Conservation (phyloP, 2,797 vertebrate species). For the Syncerus caffer region DNA sequence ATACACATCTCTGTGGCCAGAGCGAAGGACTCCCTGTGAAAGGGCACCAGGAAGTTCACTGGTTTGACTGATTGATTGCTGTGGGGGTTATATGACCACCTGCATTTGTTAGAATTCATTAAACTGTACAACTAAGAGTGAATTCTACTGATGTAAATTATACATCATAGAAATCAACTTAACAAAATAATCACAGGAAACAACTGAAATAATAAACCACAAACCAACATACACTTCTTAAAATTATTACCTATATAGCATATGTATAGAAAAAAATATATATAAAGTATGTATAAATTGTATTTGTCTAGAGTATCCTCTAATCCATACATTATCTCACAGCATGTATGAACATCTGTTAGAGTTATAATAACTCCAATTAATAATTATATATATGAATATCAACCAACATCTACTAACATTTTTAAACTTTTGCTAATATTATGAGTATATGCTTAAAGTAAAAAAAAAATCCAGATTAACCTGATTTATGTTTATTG, state of each 20-base stretch:
- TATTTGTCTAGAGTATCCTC: neutral
- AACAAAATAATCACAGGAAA: neutral
- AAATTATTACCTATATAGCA: neutral
- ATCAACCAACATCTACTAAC: neutral
- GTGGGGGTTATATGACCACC: neutral
- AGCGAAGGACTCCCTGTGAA: neutral
- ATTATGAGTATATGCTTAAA: neutral
- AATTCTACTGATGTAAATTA: neutral
- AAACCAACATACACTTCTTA: neutral
- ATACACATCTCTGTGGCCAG: neutral
- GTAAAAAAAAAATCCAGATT: neutral
- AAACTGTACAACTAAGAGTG: neutral
- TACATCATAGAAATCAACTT: neutral
- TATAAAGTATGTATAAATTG: neutral
- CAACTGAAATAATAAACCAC: neutral
- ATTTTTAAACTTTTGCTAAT: neutral
- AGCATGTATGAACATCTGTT: neutral
- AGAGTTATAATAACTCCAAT: neutral
- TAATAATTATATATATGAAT: neutral
- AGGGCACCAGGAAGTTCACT: fast-evolving
- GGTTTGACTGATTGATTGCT: neutral
- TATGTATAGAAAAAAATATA: neutral
- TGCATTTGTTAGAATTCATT: neutral
- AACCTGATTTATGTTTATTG: neutral
- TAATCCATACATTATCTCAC: neutral